Conservation (phyloP, 2,797 vertebrate genomes). For the Poecilia picta region DNA sequence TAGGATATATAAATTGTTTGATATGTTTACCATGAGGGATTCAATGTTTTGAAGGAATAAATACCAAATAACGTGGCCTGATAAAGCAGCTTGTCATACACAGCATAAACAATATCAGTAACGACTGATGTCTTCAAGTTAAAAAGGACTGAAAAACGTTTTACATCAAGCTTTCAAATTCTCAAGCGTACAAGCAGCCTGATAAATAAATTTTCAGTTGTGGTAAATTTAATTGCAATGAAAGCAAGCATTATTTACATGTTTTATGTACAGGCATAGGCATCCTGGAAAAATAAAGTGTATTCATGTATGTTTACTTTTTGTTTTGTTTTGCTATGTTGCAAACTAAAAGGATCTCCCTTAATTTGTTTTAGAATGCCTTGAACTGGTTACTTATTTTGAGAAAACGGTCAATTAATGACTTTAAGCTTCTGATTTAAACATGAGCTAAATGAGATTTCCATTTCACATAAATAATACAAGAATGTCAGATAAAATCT, state of each 20-base stretch:
- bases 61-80: neutral
- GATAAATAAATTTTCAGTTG: neutral
- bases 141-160: neutral
- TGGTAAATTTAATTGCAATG: neutral
- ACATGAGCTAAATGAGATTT: neutral
- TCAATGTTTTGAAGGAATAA: neutral
- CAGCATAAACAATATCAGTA: constrained; percentile 15
- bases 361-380: neutral
- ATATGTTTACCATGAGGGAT: neutral
- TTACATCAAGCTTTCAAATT: neutral
- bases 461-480: neutral
- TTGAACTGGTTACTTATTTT: neutral
- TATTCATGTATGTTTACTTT: neutral
- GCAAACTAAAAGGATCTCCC: neutral
- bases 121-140: neutral
- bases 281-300: neutral
- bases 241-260: neutral
- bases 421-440: neutral
- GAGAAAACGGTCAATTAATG: neutral
- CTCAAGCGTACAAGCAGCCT: neutral
- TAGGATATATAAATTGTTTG: neutral
- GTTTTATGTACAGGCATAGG: neutral
- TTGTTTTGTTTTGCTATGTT: neutral
- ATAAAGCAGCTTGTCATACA: neutral
- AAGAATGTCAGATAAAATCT: neutral